phyloP scores from a whole-genome alignment of 30 jellyfish, hydroid and myxozoan species.

The Pelagia noctiluca region DNA sequence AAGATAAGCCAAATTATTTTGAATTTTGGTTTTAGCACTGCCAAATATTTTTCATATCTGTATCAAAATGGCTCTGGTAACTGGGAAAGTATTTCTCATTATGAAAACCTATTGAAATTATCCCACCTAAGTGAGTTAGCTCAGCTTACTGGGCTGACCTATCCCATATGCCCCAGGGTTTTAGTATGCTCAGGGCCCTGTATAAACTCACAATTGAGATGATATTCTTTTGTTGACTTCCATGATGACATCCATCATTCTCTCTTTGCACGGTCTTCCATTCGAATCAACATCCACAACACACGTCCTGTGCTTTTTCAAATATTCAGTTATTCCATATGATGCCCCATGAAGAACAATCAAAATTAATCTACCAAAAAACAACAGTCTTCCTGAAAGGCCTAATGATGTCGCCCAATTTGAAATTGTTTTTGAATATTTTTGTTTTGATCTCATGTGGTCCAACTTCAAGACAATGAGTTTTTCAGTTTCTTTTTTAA shows the following conservation, averaged over 20 bases:
- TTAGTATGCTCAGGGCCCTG: no score
- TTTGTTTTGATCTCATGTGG: constrained; percentile 68
- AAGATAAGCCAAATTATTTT: no score
- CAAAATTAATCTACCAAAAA: constrained; percentile 33
- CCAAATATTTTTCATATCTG: no score
- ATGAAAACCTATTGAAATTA: neutral
- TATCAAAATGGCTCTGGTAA: no score
- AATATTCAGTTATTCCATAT: constrained; percentile 31
- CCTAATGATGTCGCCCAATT: constrained; percentile 25
- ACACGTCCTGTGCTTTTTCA: constrained; percentile 56
- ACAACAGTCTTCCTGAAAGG: constrained; percentile 35
- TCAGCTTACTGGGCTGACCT: neutral
- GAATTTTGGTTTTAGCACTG: no score
- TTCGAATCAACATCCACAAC: constrained; percentile 81
- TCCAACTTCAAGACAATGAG: constrained; percentile 65
- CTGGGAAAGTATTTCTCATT: neutral
- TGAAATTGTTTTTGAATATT: constrained; percentile 43
- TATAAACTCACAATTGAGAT: neutral
- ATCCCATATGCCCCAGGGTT: neutral
- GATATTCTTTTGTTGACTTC: constrained; percentile 1
- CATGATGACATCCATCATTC: constrained; percentile 52
- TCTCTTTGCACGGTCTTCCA: constrained; percentile 91
- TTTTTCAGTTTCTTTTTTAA: neutral
- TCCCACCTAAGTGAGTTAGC: no score
- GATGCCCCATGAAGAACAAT: constrained; percentile 44